Evolutionary conservation across 2,113 vertebrate species (phyloP), one percentile per base, ranked within the genome.

Genomic region (Brachionichthys hirsutus): DNA sequence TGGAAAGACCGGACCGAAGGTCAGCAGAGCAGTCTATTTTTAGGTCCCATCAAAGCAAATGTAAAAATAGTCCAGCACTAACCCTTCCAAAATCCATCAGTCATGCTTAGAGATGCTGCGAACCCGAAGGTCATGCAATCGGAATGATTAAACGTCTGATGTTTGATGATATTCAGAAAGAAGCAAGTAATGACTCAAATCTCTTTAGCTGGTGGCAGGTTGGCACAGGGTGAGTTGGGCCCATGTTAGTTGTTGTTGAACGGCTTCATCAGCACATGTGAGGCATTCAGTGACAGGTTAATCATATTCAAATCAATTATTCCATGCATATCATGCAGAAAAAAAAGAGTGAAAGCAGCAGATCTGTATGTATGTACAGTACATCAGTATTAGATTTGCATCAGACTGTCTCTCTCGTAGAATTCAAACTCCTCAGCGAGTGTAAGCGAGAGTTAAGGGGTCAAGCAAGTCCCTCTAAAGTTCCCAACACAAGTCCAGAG

Each of bases 11-110:
- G 62, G 70, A 51, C 47, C 34, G 18, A 67, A 75, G 86, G 85
- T 87, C 81, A 77, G 67, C 67, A 12, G 71, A 69, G 77, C 54
- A 11, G 70, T 84, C 89, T 91, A 92, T 90, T 89, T 92, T 87
- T 89, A 89, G 89, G 43, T 51, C 64, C 44, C 60, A 65, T 87
- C 75, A 87, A 88, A 54, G 76, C 38, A 41, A 44, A 49, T 80
- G 67, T 80, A 67, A 88, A 89, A 86, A 87, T 77, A 81, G 63
- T 67, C 66, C 58, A 48, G 70, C 30, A 18, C 11, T 51, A 69
- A 64, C 45, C 74, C 66, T 72, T 44, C 35, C 65, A 66, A 51
- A 53, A 63, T 71, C 67, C 73, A 73, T 75, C 82, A 63, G 67
- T 86, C 69, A 85, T 20, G 67, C 78, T 87, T 86, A 80, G 56